Evolutionary conservation across 2,888 invertebrate genomes (phyloP).

Genomic region (Dromius quadrimaculatus): DNA sequence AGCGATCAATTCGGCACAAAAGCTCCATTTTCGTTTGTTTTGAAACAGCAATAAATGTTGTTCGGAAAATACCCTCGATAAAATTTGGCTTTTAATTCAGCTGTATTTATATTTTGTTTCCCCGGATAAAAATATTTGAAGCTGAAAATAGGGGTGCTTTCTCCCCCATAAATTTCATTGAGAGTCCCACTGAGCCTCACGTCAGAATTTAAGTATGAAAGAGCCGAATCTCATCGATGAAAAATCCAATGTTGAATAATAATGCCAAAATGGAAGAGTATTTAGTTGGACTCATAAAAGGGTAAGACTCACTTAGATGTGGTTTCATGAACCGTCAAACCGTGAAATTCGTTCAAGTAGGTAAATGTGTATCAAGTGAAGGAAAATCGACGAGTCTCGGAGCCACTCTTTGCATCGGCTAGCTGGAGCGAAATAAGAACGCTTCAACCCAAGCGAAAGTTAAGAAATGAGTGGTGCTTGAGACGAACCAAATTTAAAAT

Average conservation of each 20-base stretch:
- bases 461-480: constrained; percentile 22
- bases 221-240: too few relatives aligned
- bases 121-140: too few relatives aligned
- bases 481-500: constrained; percentile 31
- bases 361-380: constrained; percentile 33
- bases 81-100: too few relatives aligned
- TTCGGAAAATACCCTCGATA: too few relatives aligned
- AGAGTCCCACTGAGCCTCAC: too few relatives aligned
- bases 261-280: constrained; percentile 41
- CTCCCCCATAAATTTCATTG: too few relatives aligned
- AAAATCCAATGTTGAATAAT: constrained; percentile 36
- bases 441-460: constrained; percentile 25
- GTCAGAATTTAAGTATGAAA: too few relatives aligned
- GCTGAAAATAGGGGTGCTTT: too few relatives aligned
- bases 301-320: constrained; percentile 21
- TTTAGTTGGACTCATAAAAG: constrained; percentile 44
- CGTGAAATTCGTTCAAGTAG: constrained; percentile 28
- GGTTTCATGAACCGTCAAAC: constrained; percentile 30
- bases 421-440: constrained; percentile 20
- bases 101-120: too few relatives aligned
- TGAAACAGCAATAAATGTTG: too few relatives aligned
- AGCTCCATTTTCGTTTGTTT: too few relatives aligned
- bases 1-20: too few relatives aligned
- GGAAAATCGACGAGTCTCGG: constrained; percentile 23
- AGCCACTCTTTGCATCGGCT: not conserved